Conservation (phyloP, 2,888 invertebrate genomes). For the Leptopilina drosophilae region DNA sequence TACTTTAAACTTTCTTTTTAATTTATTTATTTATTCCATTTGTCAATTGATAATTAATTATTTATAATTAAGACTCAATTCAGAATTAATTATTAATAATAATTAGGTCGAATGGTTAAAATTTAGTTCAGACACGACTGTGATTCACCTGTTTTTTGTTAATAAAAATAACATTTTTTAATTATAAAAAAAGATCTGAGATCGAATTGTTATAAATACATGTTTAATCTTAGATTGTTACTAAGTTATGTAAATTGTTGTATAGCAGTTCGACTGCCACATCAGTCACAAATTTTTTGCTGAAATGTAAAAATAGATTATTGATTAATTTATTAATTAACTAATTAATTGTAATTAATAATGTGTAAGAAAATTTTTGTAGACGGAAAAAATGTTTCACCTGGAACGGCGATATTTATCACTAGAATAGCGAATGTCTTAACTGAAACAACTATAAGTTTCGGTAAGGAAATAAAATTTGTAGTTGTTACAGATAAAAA, state of each 20-base stretch:
- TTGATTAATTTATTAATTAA: background rate
- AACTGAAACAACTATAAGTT: too few species aligned
- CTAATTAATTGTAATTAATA: background rate
- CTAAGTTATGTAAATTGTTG: slow-evolving; percentile 49
- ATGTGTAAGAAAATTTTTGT: too few species aligned
- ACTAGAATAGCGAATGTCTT: too few species aligned
- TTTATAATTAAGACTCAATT: too few species aligned
- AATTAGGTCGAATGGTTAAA: background rate
- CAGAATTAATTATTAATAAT: background rate
- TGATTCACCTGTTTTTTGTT: slow-evolving; percentile 3
- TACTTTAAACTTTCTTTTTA: too few species aligned
- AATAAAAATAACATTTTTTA: background rate
- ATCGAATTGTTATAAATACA: slow-evolving; percentile 45
- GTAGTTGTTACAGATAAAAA: too few species aligned
- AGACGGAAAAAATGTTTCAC: too few species aligned
- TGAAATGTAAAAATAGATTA: background rate
- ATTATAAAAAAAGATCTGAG: slow-evolving; percentile 25
- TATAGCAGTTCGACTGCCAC: slow-evolving; percentile 50
- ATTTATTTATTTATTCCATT: too few species aligned
- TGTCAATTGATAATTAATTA: too few species aligned
- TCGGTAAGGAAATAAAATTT: too few species aligned
- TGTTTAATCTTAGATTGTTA: slow-evolving; percentile 50
- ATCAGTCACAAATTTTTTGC: slow-evolving; percentile 47
- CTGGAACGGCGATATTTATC: too few species aligned
- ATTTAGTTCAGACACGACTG: slow-evolving; percentile 13